These are phyloP conservation scores for Seira ritae DNA, from an alignment of 2,888 invertebrate genomes.

Conservation along the genomic window DNA sequence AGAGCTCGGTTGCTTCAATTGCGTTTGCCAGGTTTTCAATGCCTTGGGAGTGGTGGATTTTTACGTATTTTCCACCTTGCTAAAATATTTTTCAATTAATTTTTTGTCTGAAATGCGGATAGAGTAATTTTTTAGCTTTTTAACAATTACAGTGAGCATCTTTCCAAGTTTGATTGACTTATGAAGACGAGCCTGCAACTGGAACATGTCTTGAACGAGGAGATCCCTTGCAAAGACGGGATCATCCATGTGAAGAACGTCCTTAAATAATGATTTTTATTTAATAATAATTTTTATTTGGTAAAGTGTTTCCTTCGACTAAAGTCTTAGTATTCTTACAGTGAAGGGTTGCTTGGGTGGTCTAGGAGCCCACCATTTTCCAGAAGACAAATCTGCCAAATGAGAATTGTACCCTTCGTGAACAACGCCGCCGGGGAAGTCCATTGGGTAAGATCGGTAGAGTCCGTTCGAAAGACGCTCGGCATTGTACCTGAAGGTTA, in stretches of 20 bases:
- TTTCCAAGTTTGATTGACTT: constrained; percentile 50
- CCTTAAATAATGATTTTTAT: constrained; percentile 29
- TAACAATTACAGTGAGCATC: constrained; percentile 34
- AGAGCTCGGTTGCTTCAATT: constrained; percentile 49
- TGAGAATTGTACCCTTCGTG: constrained; percentile 53
- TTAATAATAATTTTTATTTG: not conserved
- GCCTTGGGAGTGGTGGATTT: constrained; percentile 32
- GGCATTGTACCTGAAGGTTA: constrained; percentile 31
- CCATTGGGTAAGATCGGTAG: constrained; percentile 16
- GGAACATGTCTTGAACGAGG: constrained; percentile 22
- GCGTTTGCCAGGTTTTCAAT: constrained; percentile 52
- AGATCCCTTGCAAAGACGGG: constrained; percentile 43
- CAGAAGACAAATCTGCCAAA: constrained; percentile 41
- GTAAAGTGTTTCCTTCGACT: not conserved
- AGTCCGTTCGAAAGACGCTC: constrained; percentile 53
- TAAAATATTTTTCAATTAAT: constrained; percentile 5
- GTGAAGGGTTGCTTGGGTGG: constrained; percentile 28
- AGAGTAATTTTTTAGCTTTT: not conserved
- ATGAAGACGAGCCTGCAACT: constrained; percentile 22
- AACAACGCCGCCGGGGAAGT: constrained; percentile 7
- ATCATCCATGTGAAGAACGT: constrained; percentile 48
- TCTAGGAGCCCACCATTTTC: constrained; percentile 44
- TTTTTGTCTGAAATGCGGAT: not conserved
- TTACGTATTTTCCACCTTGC: constrained; percentile 30
- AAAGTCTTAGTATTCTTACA: not conserved